Conservation (phyloP, 2,113 vertebrate genomes). For the Channa maculata region DNA sequence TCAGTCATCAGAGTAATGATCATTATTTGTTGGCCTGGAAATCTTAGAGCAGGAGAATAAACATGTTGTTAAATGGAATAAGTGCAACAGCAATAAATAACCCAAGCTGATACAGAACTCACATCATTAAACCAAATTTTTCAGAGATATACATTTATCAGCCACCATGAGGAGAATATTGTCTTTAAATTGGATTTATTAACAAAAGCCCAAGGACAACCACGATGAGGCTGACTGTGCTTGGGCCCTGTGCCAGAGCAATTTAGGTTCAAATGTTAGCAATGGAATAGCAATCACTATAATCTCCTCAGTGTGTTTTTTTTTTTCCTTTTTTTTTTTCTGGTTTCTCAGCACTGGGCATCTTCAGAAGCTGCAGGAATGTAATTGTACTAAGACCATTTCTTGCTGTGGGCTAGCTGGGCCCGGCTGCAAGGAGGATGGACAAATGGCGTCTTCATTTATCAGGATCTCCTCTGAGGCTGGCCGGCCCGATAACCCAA, state of each 20-base stretch:
- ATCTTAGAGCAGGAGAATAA: too few species aligned
- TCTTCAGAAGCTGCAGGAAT: slow-evolving; percentile 60
- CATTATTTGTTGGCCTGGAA: too few species aligned
- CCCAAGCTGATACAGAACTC: too few species aligned
- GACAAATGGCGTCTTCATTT: slow-evolving; percentile 71
- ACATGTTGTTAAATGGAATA: too few species aligned
- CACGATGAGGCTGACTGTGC: slow-evolving; percentile 6
- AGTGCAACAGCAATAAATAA: too few species aligned
- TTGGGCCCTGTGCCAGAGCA: slow-evolving; percentile 36
- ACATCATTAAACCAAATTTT: too few species aligned
- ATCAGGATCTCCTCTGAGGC: slow-evolving; percentile 56
- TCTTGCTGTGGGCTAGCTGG: slow-evolving; percentile 39
- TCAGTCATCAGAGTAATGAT: too few species aligned
- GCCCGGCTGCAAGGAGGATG: slow-evolving; percentile 21
- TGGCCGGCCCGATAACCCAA: slow-evolving; percentile 66
- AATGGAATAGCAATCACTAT: slow-evolving; percentile 68
- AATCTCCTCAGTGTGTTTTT: slow-evolving; percentile 63
- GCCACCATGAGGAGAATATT: neutral
- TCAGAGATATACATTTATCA: neutral
- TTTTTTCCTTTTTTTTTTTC: slow-evolving; percentile 43
- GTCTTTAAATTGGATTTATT: slow-evolving; percentile 42
- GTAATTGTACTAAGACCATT: slow-evolving; percentile 64
- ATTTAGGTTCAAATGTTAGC: slow-evolving; percentile 68
- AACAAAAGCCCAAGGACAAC: slow-evolving; percentile 23
- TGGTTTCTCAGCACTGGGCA: slow-evolving; percentile 45